phyloP scores from a whole-genome alignment of 2,113 vertebrate species.

The Cephalopterus ornatus region DNA sequence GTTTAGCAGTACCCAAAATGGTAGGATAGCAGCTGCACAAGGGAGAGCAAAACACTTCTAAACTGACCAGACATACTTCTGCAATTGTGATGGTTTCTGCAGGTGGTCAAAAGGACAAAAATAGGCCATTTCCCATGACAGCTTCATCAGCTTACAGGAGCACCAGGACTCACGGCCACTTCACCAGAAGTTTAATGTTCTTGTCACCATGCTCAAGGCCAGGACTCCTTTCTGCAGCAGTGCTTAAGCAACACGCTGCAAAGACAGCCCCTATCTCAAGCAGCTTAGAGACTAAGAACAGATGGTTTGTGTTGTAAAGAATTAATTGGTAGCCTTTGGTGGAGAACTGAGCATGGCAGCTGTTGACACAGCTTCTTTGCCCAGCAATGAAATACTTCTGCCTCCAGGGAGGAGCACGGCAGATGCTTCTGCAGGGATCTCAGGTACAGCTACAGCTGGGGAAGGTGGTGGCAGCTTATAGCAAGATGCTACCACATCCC shows the following conservation, averaged over 20 bases:
- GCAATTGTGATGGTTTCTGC: neutral
- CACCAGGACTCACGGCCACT: neutral
- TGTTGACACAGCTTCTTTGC: neutral
- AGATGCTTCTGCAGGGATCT: neutral
- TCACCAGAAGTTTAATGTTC: neutral
- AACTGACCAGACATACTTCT: neutral
- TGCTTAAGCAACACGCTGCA: neutral
- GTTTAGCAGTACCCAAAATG: neutral
- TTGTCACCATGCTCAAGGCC: neutral
- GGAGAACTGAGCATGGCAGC: neutral
- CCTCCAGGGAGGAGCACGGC: neutral
- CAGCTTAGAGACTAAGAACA: neutral
- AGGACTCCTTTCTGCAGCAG: neutral
- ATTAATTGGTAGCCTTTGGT: neutral
- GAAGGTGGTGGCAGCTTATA: neutral
- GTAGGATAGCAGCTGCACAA: neutral
- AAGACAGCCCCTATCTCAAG: neutral
- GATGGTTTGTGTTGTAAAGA: neutral
- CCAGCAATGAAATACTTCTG: neutral
- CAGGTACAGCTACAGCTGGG: fast-evolving
- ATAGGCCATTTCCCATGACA: neutral
- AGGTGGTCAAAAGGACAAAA: neutral
- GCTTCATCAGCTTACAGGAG: neutral
- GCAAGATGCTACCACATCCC: neutral
- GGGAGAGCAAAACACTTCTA: neutral